A percentile compares a stretch with the other conserved stretches of the same genome.
These are phyloP conservation scores for Tetropium fuscum DNA, from an alignment of 2,888 invertebrate species.

Conservation along the genomic window DNA sequence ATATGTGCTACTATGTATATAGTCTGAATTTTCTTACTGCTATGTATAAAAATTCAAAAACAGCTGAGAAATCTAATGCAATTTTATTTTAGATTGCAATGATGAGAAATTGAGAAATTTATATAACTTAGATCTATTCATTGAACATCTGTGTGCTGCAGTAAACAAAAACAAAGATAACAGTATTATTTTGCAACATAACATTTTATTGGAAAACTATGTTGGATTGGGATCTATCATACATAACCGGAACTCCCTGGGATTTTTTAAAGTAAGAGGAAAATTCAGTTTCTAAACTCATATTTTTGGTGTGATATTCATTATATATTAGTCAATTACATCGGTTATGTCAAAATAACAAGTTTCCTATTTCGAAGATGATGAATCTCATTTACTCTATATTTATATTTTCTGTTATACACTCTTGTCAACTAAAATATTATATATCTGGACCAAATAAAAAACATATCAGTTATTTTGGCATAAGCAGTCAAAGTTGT, in stretches of 20 bases:
- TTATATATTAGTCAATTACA: conserved; percentile 41
- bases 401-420: not conserved
- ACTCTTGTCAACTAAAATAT: not conserved
- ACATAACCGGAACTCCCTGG: conserved; percentile 85
- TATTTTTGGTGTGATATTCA: conserved; percentile 42
- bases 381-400: not conserved
- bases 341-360: conserved; percentile 37
- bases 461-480: conserved; percentile 28
- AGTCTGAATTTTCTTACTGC: no score
- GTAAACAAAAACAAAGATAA: conserved; percentile 66
- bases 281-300: conserved; percentile 81
- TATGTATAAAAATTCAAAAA: no score
- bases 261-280: conserved; percentile 89
- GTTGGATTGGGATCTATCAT: conserved; percentile 82
- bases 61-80: no score
- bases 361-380: not conserved
- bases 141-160: conserved; percentile 69
- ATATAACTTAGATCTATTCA: conserved; percentile 74
- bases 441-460: conserved; percentile 5
- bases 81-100: conserved; percentile 58
- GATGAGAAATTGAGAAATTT: conserved; percentile 58
- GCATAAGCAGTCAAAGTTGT: conserved; percentile 22
- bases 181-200: conserved; percentile 71
- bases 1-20: no score
- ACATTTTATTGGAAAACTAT: conserved; percentile 85